These are phyloP conservation scores for Drosophila murphyi DNA, from an alignment of 1,140 invertebrate genomes.

Conservation along the genomic window DNA sequence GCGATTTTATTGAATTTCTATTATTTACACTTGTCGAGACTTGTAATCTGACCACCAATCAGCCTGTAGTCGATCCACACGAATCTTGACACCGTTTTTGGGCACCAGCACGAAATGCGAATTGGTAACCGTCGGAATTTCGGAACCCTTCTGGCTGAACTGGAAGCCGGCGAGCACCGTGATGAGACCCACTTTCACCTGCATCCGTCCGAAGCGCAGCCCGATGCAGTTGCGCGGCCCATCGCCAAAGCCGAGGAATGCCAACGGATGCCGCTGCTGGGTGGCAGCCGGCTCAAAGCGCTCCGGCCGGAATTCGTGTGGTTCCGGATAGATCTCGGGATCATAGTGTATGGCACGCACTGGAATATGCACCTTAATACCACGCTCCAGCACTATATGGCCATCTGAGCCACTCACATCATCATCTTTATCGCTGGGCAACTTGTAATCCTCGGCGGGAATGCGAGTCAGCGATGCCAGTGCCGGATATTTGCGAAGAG, in stretches of 20 bases:
- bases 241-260: slow-evolving; percentile 90
- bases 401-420: slow-evolving; percentile 5
- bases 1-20: slow-evolving; percentile 21
- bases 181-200: slow-evolving; percentile 63
- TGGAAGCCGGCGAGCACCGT: slow-evolving; percentile 63
- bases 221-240: slow-evolving; percentile 88
- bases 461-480: slow-evolving; percentile 84
- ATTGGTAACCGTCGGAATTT: slow-evolving; percentile 69
- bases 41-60: not conserved
- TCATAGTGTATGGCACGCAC: slow-evolving; percentile 51
- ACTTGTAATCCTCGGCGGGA: slow-evolving; percentile 84
- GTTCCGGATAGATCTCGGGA: slow-evolving; percentile 47
- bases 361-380: slow-evolving; percentile 79
- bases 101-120: slow-evolving; percentile 78
- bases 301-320: slow-evolving; percentile 39
- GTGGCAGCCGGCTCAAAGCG: slow-evolving; percentile 28
- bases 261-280: slow-evolving; percentile 25
- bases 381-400: slow-evolving; percentile 82
- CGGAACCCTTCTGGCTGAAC: slow-evolving; percentile 49
- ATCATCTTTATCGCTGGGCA: slow-evolving; percentile 66
- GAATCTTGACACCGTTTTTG: slow-evolving; percentile 43
- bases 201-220: slow-evolving; percentile 69
- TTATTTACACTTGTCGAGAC: slow-evolving; percentile 70
- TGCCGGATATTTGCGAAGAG: slow-evolving; percentile 86
- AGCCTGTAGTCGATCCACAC: slow-evolving; percentile 20